Conservation (phyloP, 2,797 vertebrate species). For the Yasuhikotakia modesta region DNA sequence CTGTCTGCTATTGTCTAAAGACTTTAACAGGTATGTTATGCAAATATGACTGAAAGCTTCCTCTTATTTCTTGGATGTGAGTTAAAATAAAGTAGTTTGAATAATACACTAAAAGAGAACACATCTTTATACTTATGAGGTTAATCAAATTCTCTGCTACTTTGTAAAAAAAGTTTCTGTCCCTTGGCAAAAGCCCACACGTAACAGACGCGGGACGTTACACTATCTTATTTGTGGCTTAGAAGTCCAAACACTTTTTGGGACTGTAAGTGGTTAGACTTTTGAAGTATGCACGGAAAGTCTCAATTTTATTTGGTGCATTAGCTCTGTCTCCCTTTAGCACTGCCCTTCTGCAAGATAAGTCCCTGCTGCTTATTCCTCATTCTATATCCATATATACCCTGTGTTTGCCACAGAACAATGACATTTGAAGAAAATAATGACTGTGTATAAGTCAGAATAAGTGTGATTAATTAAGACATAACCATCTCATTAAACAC, state of each 20-base stretch:
- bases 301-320: slow-evolving; percentile 1
- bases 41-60: slow-evolving; percentile 11
- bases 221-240: neutral
- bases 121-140: too few species aligned
- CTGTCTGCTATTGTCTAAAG: slow-evolving; percentile 26
- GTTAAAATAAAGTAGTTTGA: too few species aligned
- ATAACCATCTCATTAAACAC: neutral
- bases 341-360: neutral
- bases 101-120: too few species aligned
- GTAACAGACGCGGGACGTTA: too few species aligned
- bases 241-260: neutral
- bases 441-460: neutral
- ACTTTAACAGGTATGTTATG: slow-evolving; percentile 15
- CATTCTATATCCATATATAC: neutral
- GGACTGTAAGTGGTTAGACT: neutral
- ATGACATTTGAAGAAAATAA: neutral
- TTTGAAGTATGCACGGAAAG: neutral
- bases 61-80: neutral
- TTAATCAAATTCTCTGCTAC: too few species aligned
- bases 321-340: neutral
- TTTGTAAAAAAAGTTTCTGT: too few species aligned
- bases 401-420: neutral
- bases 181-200: too few species aligned
- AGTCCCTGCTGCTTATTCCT: neutral
- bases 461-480: neutral